A percentile compares a stretch with the other conserved stretches of the same genome.
Evolutionary conservation across 2,113 vertebrate species (phyloP).

Genomic region (Tapirus terrestris): DNA sequence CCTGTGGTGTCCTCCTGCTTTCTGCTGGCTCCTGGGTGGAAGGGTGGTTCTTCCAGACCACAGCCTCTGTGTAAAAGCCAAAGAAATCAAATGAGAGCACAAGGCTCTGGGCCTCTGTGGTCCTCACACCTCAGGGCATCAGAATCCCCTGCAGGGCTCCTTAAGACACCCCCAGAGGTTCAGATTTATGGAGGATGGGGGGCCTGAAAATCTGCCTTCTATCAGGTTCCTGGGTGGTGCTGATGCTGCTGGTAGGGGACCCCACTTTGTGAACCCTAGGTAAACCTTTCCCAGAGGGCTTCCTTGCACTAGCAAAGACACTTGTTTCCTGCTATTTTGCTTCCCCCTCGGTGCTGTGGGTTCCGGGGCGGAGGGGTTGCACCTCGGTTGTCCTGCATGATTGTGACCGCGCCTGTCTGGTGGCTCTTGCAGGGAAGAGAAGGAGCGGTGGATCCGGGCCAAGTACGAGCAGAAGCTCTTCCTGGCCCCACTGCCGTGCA

Average conservation of each 20-base stretch:
- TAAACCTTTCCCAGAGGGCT: not conserved
- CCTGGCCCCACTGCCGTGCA: constrained; percentile 89
- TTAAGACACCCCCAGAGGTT: fast-evolving
- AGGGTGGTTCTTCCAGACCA: not conserved
- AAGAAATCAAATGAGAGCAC: fast-evolving
- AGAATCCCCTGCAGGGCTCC: not conserved
- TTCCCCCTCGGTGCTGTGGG: fast-evolving
- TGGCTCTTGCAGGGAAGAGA: constrained; percentile 92
- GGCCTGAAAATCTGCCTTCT: not conserved
- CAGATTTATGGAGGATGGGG: not conserved
- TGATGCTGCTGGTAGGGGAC: fast-evolving
- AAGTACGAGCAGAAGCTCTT: constrained; percentile 99
- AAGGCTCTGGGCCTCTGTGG: fast-evolving
- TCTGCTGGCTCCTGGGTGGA: fast-evolving
- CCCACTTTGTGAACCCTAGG: fast-evolving
- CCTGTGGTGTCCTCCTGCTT: fast-evolving
- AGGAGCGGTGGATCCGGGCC: constrained; percentile 97
- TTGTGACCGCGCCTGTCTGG: not conserved
- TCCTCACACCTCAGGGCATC: fast-evolving
- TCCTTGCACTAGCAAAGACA: not conserved
- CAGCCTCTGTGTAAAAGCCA: fast-evolving
- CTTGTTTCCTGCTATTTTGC: fast-evolving
- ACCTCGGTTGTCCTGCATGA: fast-evolving
- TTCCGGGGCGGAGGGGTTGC: fast-evolving
- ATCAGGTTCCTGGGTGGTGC: fast-evolving